Conservation (phyloP, 1,140 invertebrate genomes). For the honey bee (Apis mellifera) region Amel_HAv3.1 CM009931.2:9184501-9185000, state of each 20-base stretch:
- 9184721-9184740: too few relatives aligned
- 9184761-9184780: too few relatives aligned
- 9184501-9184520: slow-evolving; percentile 16
- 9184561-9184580: neutral
- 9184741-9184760: too few relatives aligned
- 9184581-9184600: neutral
- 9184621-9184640: neutral
- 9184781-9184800: too few relatives aligned
- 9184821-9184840: neutral
- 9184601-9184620: neutral
- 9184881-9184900: slow-evolving; percentile 34
- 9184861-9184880: neutral
- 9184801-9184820: too few relatives aligned
- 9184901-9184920: slow-evolving; percentile 24
- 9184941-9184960: neutral
- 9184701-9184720: too few relatives aligned
- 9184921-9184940: slow-evolving; percentile 14
- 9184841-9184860: neutral
- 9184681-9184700: too few relatives aligned
- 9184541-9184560: neutral
- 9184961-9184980: slow-evolving; percentile 15
- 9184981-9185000: slow-evolving; percentile 18
- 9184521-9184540: slow-evolving; percentile 33
- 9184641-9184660: too few relatives aligned
- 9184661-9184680: too few relatives aligned